Percentiles rank a stretch among this genome's conserved stretches.
These are phyloP conservation scores for Bellardia pandia DNA, from an alignment of 2,888 invertebrate species.

Conservation along the genomic window DNA sequence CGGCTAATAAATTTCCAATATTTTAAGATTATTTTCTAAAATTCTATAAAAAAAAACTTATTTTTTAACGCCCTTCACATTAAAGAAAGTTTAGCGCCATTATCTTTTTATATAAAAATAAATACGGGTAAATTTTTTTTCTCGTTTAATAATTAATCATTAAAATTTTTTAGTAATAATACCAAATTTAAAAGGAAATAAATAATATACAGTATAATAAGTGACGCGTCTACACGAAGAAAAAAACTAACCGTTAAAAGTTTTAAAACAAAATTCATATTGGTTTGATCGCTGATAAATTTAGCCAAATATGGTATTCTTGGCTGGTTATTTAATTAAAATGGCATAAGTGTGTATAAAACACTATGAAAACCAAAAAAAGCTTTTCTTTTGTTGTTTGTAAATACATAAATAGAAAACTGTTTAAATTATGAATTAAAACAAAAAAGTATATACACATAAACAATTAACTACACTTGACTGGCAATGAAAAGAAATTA, in stretches of 20 bases:
- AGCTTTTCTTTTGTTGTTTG: slow-evolving; percentile 28
- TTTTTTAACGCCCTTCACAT: slow-evolving; percentile 6
- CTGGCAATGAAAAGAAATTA: slow-evolving; percentile 82
- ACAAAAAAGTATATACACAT: slow-evolving; percentile 39
- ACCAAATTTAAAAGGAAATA: slow-evolving; percentile 5
- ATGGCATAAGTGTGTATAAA: background rate
- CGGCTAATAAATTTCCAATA: no score
- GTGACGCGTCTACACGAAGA: background rate
- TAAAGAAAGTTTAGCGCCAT: background rate
- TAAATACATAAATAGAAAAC: slow-evolving; percentile 15
- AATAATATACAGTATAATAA: background rate
- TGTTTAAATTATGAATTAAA: slow-evolving; percentile 49
- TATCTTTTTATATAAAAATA: background rate
- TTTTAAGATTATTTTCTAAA: no score
- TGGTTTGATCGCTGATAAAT: background rate
- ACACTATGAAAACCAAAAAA: slow-evolving; percentile 38
- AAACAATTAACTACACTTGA: slow-evolving; percentile 65
- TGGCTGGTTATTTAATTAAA: slow-evolving; percentile 15
- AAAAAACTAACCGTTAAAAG: slow-evolving; percentile 3
- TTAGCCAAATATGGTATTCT: slow-evolving; percentile 23
- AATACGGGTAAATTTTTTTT: background rate
- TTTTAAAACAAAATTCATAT: slow-evolving; percentile 3
- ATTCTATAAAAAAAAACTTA: no score
- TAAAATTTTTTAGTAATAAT: slow-evolving; percentile 20
- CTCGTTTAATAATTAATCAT: slow-evolving; percentile 15